Percentiles rank a stretch among this genome's conserved stretches.
Evolutionary conservation across 2,888 invertebrate genomes (phyloP).

Genomic region (Margaritifera margaritifera): DNA sequence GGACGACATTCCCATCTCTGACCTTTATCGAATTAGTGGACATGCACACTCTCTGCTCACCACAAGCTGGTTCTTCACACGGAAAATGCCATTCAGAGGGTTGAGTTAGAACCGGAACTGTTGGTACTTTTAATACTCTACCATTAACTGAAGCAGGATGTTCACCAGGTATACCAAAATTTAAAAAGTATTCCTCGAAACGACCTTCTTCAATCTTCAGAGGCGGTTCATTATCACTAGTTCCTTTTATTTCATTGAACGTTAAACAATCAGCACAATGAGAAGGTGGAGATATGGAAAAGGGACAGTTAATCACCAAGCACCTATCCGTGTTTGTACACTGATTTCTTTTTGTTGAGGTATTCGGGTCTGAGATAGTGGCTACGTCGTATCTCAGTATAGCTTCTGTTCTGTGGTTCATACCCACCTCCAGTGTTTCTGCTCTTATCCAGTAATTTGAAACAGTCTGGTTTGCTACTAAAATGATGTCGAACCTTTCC

Average conservation of each 20-base stretch:
- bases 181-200: slow-evolving; percentile 53
- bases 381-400: slow-evolving; percentile 48
- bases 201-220: slow-evolving; percentile 9
- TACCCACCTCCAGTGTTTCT: slow-evolving; percentile 36
- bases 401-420: slow-evolving; percentile 31
- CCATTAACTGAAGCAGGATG: slow-evolving; percentile 40
- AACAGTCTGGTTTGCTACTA: slow-evolving; percentile 39
- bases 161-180: slow-evolving; percentile 47
- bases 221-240: slow-evolving; percentile 8
- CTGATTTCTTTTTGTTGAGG: slow-evolving; percentile 16
- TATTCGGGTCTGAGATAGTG: slow-evolving; percentile 23
- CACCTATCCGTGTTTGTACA: slow-evolving; percentile 38
- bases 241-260: slow-evolving; percentile 28
- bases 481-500: slow-evolving; percentile 57
- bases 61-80: slow-evolving; percentile 34
- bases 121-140: slow-evolving; percentile 19
- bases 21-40: slow-evolving; percentile 42
- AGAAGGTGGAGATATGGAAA: slow-evolving; percentile 14
- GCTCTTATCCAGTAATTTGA: slow-evolving; percentile 61
- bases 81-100: slow-evolving; percentile 30
- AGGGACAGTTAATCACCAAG: slow-evolving; percentile 42
- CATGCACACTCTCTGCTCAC: slow-evolving; percentile 32
- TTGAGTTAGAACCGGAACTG: slow-evolving; percentile 42
- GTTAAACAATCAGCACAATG: slow-evolving; percentile 27
- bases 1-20: slow-evolving; percentile 40